Percentiles rank a stretch among this genome's conserved stretches.
phyloP scores from a whole-genome alignment of 2,888 invertebrate genomes.

The Drosophila buzzatii region DNA sequence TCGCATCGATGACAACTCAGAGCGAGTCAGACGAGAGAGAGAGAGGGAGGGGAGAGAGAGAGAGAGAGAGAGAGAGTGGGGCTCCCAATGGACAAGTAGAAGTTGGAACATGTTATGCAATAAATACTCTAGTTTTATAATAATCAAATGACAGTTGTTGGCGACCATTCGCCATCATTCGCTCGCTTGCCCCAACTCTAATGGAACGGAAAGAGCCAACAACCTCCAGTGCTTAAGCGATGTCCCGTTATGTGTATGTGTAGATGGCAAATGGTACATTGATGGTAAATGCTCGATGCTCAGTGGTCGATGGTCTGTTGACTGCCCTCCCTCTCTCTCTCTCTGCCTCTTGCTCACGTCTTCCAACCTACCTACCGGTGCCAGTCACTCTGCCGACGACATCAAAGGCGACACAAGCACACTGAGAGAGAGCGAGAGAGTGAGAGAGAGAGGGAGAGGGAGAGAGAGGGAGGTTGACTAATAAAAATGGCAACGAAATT shows the following conservation, averaged over 20 bases:
- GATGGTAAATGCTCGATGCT: slow-evolving; percentile 32
- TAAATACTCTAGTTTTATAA: slow-evolving; percentile 82
- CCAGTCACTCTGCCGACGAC: slow-evolving; percentile 46
- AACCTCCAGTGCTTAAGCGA: slow-evolving; percentile 10
- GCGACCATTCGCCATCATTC: slow-evolving; percentile 27
- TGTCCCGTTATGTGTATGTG: neutral
- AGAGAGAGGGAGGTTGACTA: slow-evolving; percentile 55
- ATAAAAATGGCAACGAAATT: slow-evolving; percentile 79
- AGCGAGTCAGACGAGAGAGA: neutral
- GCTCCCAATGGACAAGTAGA: slow-evolving; percentile 2
- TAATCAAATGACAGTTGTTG: slow-evolving; percentile 79
- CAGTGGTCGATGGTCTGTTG: slow-evolving; percentile 15
- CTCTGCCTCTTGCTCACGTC: too few species aligned
- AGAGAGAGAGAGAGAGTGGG: too few species aligned
- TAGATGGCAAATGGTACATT: slow-evolving; percentile 27
- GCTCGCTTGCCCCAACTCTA: slow-evolving; percentile 36
- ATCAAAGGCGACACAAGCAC: slow-evolving; percentile 63
- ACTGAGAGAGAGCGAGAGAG: slow-evolving; percentile 55
- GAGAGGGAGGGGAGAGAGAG: neutral
- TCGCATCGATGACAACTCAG: slow-evolving; percentile 43
- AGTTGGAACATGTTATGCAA: slow-evolving; percentile 60
- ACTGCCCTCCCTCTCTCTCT: neutral
- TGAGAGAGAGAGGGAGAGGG: slow-evolving; percentile 45
- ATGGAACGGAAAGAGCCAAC: slow-evolving; percentile 46
- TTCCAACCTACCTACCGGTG: neutral